Percentiles rank a stretch among this genome's conserved stretches.
These are phyloP conservation scores for Hirundo rustica DNA, from an alignment of 2,797 vertebrate genomes.

Conservation along the genomic window DNA sequence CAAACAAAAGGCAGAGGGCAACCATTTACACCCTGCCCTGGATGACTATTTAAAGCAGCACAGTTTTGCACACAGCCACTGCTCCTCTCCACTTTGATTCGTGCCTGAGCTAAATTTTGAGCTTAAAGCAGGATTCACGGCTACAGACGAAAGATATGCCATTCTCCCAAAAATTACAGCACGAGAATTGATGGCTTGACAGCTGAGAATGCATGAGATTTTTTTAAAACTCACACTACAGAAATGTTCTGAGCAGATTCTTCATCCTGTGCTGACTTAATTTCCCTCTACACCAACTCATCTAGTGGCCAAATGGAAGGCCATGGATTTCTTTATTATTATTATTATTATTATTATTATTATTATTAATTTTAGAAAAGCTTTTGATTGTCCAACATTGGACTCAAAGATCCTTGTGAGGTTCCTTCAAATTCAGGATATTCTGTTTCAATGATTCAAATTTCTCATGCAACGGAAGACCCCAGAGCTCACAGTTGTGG, in stretches of 20 bases:
- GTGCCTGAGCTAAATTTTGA: neutral
- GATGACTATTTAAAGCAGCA: neutral
- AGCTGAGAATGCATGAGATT: neutral
- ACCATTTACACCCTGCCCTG: neutral
- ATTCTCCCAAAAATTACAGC: neutral
- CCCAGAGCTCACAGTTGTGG: fast-evolving
- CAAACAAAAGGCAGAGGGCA: neutral
- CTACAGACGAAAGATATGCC: neutral
- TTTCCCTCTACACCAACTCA: neutral
- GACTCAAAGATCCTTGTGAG: neutral
- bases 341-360: neutral
- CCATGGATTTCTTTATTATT: no score
- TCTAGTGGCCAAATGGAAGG: neutral
- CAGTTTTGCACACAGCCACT: neutral
- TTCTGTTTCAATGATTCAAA: neutral
- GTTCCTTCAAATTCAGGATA: neutral
- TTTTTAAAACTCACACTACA: neutral
- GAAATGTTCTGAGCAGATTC: neutral
- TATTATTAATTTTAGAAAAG: neutral
- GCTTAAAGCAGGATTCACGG: neutral
- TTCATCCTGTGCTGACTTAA: neutral
- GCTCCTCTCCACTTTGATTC: neutral
- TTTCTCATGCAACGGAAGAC: neutral
- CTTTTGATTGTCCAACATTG: neutral
- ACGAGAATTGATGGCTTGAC: neutral